phyloP scores from a whole-genome alignment of 2,888 invertebrate species.

The Prenolepis imparis region DNA sequence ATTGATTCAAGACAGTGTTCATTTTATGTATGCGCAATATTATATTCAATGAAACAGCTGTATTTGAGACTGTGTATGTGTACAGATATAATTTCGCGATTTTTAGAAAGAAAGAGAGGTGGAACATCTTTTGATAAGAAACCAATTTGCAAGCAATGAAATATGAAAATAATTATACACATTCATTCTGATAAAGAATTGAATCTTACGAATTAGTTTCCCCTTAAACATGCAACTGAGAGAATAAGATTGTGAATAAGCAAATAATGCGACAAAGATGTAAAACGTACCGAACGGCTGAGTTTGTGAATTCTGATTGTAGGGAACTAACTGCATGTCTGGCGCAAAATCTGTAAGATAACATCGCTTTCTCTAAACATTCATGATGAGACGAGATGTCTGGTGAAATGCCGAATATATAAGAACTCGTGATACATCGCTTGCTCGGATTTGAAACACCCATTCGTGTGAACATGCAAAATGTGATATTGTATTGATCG shows the following conservation, averaged over 20 bases:
- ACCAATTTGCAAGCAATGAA: neutral
- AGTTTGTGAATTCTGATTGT: slow-evolving; percentile 76
- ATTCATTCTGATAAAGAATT: neutral
- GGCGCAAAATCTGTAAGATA: slow-evolving; percentile 72
- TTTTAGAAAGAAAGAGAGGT: neutral
- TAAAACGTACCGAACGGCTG: slow-evolving; percentile 76
- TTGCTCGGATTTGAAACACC: slow-evolving; percentile 67
- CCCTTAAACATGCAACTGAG: neutral
- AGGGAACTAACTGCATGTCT: slow-evolving; percentile 77
- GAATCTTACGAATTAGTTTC: slow-evolving; percentile 10
- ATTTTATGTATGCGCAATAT: neutral
- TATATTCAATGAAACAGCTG: neutral
- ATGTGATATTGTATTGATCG: slow-evolving; percentile 37
- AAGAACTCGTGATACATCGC: slow-evolving; percentile 34
- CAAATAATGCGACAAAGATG: slow-evolving; percentile 29
- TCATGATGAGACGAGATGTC: slow-evolving; percentile 13
- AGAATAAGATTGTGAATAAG: neutral
- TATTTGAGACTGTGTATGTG: neutral
- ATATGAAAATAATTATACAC: neutral
- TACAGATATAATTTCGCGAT: neutral
- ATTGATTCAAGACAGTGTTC: neutral
- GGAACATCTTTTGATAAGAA: neutral
- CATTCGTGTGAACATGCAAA: slow-evolving; percentile 63
- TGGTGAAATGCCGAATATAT: slow-evolving; percentile 23
- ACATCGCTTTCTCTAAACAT: slow-evolving; percentile 46